A percentile compares a stretch with the other conserved stretches of the same genome.
Conservation (phyloP, 2,888 invertebrate species). For the Pammene aurita region DNA sequence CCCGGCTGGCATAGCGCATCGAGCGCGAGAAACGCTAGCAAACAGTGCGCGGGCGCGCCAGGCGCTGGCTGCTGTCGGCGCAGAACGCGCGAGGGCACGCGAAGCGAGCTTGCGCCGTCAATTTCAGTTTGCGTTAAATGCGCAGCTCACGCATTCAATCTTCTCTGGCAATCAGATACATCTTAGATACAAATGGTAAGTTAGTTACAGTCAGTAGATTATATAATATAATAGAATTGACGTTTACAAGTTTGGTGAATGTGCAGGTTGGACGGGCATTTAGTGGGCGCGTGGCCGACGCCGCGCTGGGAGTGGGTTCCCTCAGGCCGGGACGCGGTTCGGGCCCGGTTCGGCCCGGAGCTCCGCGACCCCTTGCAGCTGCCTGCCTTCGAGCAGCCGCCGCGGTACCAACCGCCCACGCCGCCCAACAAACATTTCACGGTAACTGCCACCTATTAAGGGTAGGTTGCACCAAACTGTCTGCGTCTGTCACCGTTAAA, state of each 20-base stretch:
- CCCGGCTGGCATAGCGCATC: not conserved
- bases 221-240: too few species aligned
- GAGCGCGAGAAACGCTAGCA: not conserved
- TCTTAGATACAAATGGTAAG: constrained; percentile 8
- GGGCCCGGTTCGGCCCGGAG: not conserved
- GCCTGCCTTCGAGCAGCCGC: constrained; percentile 20
- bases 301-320: constrained; percentile 25
- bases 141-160: constrained; percentile 1
- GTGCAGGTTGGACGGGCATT: constrained; percentile 16
- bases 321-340: constrained; percentile 17
- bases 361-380: constrained; percentile 12
- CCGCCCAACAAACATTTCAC: constrained; percentile 13
- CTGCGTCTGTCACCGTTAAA: too few species aligned
- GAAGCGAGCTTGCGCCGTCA: constrained; percentile 27
- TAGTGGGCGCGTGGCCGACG: constrained; percentile 14
- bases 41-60: constrained; percentile 40
- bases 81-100: constrained; percentile 26
- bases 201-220: not conserved
- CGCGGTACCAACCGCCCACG: constrained; percentile 4
- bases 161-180: constrained; percentile 13
- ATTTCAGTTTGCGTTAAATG: not conserved
- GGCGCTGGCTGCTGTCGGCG: too few species aligned
- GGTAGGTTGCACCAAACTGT: too few species aligned
- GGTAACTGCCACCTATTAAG: not conserved
- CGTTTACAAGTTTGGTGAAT: not conserved